Evolutionary conservation across 2,888 invertebrate species (phyloP).

Genomic region (Tetranychus truncatus): DNA sequence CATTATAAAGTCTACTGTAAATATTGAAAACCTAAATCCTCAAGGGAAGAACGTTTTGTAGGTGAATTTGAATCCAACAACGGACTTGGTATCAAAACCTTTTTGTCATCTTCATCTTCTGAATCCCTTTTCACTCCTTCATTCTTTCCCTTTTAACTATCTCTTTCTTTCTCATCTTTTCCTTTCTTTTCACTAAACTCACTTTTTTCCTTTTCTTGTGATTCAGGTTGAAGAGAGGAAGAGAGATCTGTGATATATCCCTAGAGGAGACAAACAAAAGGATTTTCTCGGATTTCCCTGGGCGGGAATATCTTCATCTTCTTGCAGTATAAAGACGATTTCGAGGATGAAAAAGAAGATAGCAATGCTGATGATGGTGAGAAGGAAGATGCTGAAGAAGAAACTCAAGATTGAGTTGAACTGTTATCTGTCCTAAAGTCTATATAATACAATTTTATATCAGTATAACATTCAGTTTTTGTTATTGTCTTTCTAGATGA

Average conservation of each 20-base stretch:
- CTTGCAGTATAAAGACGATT: background rate
- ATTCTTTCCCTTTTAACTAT: background rate
- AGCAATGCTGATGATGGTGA: background rate
- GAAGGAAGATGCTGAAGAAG: background rate
- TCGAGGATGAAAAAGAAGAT: too few relatives aligned
- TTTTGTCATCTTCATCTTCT: conserved; percentile 6
- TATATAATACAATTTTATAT: background rate
- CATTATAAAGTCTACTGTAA: background rate
- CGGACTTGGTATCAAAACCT: background rate
- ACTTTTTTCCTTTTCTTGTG: background rate
- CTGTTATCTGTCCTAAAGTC: background rate
- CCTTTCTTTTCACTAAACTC: background rate
- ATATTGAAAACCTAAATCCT: background rate
- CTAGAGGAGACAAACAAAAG: background rate
- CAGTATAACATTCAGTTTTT: background rate
- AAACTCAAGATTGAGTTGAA: background rate
- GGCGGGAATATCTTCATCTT: background rate
- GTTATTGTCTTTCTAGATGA: background rate
- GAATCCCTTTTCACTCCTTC: background rate
- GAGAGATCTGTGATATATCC: background rate
- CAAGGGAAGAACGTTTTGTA: background rate
- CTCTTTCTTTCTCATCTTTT: conserved; percentile 5
- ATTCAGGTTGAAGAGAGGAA: background rate
- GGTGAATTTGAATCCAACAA: background rate
- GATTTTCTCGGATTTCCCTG: background rate